Conservation (phyloP, 2,888 invertebrate genomes). For the Masnerella sp. region DNA sequence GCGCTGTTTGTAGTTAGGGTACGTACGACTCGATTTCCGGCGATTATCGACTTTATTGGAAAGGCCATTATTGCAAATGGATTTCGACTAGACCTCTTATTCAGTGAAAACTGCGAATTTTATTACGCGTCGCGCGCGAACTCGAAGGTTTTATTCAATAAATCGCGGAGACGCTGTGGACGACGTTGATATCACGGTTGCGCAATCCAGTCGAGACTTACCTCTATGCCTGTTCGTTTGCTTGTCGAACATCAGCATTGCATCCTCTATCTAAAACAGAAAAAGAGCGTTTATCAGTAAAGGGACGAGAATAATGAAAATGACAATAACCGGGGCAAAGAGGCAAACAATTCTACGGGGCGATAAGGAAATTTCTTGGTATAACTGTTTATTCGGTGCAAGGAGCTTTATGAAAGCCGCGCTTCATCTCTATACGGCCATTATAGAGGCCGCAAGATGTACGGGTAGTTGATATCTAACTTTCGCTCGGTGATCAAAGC, state of each 20-base stretch:
- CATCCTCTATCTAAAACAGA: conserved; percentile 96
- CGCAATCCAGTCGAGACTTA: conserved; percentile 72
- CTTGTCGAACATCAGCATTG: conserved; percentile 99
- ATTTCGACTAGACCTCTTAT: conserved; percentile 39
- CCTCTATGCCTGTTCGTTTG: conserved; percentile 99
- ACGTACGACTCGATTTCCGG: conserved; percentile 66
- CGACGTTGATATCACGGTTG: conserved; percentile 16
- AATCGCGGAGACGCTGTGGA: conserved; percentile 8
- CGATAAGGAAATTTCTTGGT: conserved; percentile 15
- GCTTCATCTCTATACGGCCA: conserved; percentile 38
- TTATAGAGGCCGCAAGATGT: conserved; percentile 37
- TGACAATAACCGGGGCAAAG: conserved; percentile 6
- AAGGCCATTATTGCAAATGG: conserved; percentile 63
- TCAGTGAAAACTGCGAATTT: conserved; percentile 50
- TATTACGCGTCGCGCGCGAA: conserved; percentile 29
- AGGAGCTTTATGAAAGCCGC: conserved; percentile 35
- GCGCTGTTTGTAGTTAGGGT: conserved; percentile 66
- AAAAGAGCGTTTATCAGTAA: conserved; percentile 16
- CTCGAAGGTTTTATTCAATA: conserved; percentile 65
- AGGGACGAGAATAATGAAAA: background rate
- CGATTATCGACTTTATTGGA: conserved; percentile 71
- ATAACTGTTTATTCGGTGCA: conserved; percentile 31
- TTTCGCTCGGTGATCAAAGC: conserved; percentile 29
- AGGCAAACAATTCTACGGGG: background rate
- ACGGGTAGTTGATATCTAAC: conserved; percentile 40